Evolutionary conservation across 2,113 vertebrate species (phyloP), one percentile per base, ranked within the genome.

Genomic region (Dicerorhinus sumatrensis): DNA sequence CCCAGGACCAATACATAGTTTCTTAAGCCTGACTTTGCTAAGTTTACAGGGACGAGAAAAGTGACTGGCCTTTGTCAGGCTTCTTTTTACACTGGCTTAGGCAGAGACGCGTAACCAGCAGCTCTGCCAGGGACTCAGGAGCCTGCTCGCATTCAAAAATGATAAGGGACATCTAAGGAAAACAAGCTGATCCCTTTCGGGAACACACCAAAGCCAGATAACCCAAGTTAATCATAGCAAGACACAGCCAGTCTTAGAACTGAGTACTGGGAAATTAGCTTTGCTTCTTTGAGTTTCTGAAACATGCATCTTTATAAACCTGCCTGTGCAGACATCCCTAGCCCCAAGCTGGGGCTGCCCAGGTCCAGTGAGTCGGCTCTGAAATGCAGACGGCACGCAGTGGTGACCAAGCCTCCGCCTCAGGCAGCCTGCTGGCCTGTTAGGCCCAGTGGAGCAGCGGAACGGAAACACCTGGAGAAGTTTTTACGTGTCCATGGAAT

Each of bases 231-330:
- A 29, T 65, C 62, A 33, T 4, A 56, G 81, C 80, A 39, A 21
- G 89, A 73, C 33, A 58, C 58, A 5, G 60, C 29, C 3, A 63
- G 89, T 27, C 72, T 87, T 54, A 4, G 31, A 0, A 79, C 23
- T 23, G 27, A 73, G 65, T 6, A 1, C 9, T 36, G 81, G 1
- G 77, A 85, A 48, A 31, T 51, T 31, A 13, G 33, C 10, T 17
- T 18, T 3, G 58, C 23, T 29, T 65, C 62, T 13, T 65, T 0
- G 21, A 33, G 27, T 36, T 75, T 93, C 23, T n/a, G 89, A 83
- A 96, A 75, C 94, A 99, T 99, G 99, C 99, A 99, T 95, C 95
- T 99, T 46, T 99, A 99, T 98, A 99, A 99, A 96, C 98, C 99
- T 0, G 83, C 99, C 1, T 99, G 99, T 2, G 93, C 99, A 0